Percentiles rank a stretch among this genome's conserved stretches.
phyloP scores from a whole-genome alignment of 2,797 vertebrate species.

The Austrolebias charrua region DNA sequence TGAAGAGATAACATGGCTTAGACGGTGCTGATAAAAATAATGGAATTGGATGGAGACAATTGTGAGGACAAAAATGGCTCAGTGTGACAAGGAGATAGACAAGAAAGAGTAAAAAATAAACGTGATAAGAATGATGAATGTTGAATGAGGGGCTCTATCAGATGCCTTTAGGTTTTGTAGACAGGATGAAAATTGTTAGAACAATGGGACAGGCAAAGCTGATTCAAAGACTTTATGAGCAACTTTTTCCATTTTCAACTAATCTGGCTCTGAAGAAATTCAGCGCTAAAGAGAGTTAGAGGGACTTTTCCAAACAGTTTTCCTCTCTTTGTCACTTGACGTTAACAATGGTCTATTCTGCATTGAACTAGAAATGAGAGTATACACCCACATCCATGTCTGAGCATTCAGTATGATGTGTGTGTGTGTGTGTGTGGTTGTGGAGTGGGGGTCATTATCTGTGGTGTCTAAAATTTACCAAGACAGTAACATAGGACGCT shows the following conservation, averaged over 20 bases:
- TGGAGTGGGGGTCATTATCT: background rate
- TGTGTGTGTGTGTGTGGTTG: constrained; percentile 6
- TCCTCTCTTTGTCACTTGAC: constrained; percentile 38
- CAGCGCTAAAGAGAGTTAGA: background rate
- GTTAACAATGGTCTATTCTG: constrained; percentile 56
- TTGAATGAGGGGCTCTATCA: constrained; percentile 5
- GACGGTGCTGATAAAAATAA: constrained; percentile 28
- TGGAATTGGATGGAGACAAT: constrained; percentile 46
- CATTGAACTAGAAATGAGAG: constrained; percentile 26
- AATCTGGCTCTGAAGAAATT: constrained; percentile 6
- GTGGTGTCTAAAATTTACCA: background rate
- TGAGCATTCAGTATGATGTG: constrained; percentile 7
- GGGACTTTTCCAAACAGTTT: constrained; percentile 47
- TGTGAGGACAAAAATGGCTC: constrained; percentile 41
- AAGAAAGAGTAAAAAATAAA: constrained; percentile 59
- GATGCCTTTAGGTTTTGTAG: constrained; percentile 23
- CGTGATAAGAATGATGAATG: constrained; percentile 65
- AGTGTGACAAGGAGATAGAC: constrained; percentile 39
- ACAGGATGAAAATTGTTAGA: constrained; percentile 37
- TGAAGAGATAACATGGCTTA: constrained; percentile 59
- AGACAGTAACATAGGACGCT: background rate
- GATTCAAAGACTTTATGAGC: constrained; percentile 19
- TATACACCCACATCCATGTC: constrained; percentile 33
- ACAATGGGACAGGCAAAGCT: constrained; percentile 31
- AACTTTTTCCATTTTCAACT: constrained; percentile 25